Evolutionary conservation across 2,888 invertebrate species (phyloP).

Genomic region (Dasypolia templi): DNA sequence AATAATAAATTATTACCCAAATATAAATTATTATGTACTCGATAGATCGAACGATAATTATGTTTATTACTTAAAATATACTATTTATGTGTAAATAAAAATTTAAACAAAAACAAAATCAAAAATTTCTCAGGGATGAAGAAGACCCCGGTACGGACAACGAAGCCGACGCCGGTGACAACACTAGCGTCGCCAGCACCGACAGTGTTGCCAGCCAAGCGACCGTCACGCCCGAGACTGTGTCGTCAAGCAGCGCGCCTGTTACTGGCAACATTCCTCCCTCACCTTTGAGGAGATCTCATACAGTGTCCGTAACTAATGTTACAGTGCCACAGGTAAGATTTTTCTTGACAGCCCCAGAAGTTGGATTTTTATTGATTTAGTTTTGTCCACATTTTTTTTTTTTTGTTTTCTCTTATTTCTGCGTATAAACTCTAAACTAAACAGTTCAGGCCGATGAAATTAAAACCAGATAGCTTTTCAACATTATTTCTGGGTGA

Average conservation of each 20-base stretch:
- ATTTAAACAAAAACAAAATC: too few relatives aligned
- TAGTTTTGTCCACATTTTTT: too few relatives aligned
- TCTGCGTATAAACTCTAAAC: too few relatives aligned
- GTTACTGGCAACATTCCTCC: conserved; percentile 72
- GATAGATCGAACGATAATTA: too few relatives aligned
- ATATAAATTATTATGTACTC: too few relatives aligned
- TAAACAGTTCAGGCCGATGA: background rate
- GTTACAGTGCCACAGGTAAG: conserved; percentile 72
- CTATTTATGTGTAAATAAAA: too few relatives aligned
- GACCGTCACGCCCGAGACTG: conserved; percentile 84
- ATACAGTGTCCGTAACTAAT: conserved; percentile 80
- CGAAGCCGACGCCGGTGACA: conserved; percentile 77
- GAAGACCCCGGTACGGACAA: conserved; percentile 78
- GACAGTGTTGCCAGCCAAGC: conserved; percentile 81
- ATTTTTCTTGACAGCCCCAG: too few relatives aligned
- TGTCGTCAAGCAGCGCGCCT: conserved; percentile 84
- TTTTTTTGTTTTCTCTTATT: too few relatives aligned
- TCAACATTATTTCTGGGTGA: background rate
- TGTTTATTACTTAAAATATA: too few relatives aligned
- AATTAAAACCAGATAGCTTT: background rate
- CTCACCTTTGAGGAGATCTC: conserved; percentile 84
- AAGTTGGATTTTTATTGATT: too few relatives aligned
- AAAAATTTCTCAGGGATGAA: conserved; percentile 70
- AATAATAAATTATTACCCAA: too few relatives aligned
- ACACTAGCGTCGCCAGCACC: conserved; percentile 77